phyloP scores from a whole-genome alignment of 1,140 invertebrate species.

The Cydia pomonella region DNA sequence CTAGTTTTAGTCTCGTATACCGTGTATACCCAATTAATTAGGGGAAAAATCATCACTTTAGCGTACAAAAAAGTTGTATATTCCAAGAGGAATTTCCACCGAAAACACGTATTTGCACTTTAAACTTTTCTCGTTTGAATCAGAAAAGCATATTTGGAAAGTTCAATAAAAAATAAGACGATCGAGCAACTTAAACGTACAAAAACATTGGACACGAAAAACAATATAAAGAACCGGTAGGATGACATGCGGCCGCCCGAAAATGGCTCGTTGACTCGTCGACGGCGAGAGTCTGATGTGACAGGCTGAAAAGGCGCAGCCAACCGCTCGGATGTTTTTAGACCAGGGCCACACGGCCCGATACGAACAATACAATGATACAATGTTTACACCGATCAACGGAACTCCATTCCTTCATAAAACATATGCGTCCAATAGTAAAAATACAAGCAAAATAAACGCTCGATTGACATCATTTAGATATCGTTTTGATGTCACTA shows the following conservation, averaged over 20 bases:
- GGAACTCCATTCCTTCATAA: background rate
- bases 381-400: background rate
- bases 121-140: constrained; percentile 26
- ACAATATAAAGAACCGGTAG: constrained; percentile 49
- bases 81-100: background rate
- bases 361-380: no score
- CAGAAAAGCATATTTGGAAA: constrained; percentile 12
- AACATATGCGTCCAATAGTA: background rate
- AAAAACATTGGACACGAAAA: constrained; percentile 41
- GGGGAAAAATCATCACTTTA: background rate
- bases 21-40: background rate
- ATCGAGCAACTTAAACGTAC: constrained; percentile 21
- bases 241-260: constrained; percentile 48
- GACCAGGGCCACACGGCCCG: constrained; percentile 36
- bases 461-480: no score
- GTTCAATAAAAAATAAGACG: constrained; percentile 11
- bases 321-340: constrained; percentile 53
- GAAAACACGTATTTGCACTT: constrained; percentile 28
- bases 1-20: no score
- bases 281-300: constrained; percentile 38
- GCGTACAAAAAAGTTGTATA: background rate
- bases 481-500: no score
- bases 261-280: constrained; percentile 46
- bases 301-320: constrained; percentile 49
- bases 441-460: no score